Base-by-base conservation (phyloP, 2,888 invertebrate genomes). In the Tenthredo livida region DNA sequence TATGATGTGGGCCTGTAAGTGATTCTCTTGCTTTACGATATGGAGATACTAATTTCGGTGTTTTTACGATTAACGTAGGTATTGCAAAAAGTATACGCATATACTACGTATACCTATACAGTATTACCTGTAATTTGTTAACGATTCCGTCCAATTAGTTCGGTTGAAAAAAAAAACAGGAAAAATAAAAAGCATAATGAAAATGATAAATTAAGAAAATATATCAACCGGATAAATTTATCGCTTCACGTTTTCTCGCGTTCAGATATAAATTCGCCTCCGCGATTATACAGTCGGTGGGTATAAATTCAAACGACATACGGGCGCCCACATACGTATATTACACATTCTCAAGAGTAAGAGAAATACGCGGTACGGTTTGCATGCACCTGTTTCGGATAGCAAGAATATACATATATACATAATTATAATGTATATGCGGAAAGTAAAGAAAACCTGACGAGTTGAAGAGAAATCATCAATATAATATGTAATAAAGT, bases 301-400 rank as follows among this genome's bases (percentile, higher is more conserved):
- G 25, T 47, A 61, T 25, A 25, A 61, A 61, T 61, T 25, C 12
- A 25, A 61, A 61, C 61, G 25, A 25, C 37, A 70, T 70, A 70
- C 70, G 70, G 70, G 70, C 70, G 70, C 70, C 70, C 70, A 70
- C 70, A 70, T 70, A 15, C 29, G n/a, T 70, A 33, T 70, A 33
- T 70, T 61, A 61, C 12, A 61, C 21, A 61, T 25, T 61, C 25
- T 25, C 61, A 25, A 61, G 37, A 70, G 37, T 70, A 70, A 21
- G 70, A 70, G 37, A 37, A 70, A 61, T 21, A 61, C 25, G 25
- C 61, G 25, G 6, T 61, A 54, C 12, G 15, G 54, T n/a, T 6
- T 54, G 12, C n/a, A 70, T 15, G 70, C 70, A 70, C 70, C 70
- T 70, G 70, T 70, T 70, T 37, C 33, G 9, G 70, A 70, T 70